These are phyloP conservation scores for Urosaurus nigricauda DNA, from an alignment of 2,797 vertebrate species.

Conservation along the genomic window DNA sequence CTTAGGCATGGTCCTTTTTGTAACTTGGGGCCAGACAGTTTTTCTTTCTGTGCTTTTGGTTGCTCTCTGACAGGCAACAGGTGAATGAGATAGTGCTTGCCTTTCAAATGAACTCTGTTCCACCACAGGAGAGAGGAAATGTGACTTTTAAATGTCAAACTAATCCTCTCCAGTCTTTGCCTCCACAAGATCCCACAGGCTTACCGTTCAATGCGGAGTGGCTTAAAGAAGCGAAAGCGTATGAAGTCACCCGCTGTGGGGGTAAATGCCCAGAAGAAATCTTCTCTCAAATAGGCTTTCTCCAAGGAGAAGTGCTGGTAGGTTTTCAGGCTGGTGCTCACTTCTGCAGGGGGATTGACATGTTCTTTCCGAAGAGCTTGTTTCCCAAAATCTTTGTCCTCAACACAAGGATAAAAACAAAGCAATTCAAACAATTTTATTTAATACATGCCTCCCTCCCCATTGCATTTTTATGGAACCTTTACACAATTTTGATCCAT, in stretches of 20 bases:
- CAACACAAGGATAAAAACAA: constrained; percentile 40
- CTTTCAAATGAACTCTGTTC: constrained; percentile 8
- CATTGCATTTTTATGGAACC: background rate
- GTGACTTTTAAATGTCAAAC: constrained; percentile 17
- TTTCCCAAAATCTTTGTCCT: constrained; percentile 98
- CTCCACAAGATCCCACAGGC: constrained; percentile 53
- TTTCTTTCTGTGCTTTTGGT: background rate
- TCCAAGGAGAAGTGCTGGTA: constrained; percentile 99
- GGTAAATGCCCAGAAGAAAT: constrained; percentile 99
- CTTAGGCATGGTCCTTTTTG: too few relatives aligned
- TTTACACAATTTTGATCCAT: background rate
- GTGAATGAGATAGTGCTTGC: background rate
- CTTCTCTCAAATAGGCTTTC: constrained; percentile 96
- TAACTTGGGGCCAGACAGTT: background rate
- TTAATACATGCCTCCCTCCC: rapidly evolving
- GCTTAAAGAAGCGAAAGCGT: constrained; percentile 96
- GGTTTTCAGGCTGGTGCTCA: constrained; percentile 97
- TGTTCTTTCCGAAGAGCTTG: constrained; percentile 94
- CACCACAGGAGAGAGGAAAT: background rate
- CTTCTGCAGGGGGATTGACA: constrained; percentile 94
- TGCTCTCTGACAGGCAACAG: background rate
- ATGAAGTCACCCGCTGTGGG: constrained; percentile 95
- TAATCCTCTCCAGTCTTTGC: background rate
- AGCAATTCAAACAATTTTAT: constrained; percentile 2
- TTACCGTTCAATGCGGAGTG: constrained; percentile 92